Evolutionary conservation across 37 sponge, comb jelly and placozoan genomes (phyloP), one percentile per base, ranked within the genome.

Genomic region (Bolinopsis microptera): DNA sequence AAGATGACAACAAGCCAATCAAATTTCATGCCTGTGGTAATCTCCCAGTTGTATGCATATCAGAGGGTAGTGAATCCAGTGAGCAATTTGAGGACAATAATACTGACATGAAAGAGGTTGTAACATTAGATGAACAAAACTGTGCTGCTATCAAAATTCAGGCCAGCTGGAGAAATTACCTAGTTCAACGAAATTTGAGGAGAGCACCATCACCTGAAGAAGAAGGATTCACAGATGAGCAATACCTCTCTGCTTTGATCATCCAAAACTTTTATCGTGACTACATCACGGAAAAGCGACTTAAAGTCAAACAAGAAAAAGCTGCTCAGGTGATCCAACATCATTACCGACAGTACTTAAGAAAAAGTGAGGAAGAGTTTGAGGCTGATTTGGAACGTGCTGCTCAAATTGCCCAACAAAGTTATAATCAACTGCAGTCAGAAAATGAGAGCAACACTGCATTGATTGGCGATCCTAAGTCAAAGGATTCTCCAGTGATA

Each of bases 291-390:
- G 18, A 28, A 72, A 72, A 72, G 75, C 31, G 5, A n/a, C 25
- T 30, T 3, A n/a, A 24, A 72, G 31, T 23, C 5, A 72, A 24
- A 72, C 31, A 72, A 28, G 3, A 86, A 3, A 41, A 34, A 40
- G 90, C 90, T 3, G 90, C 90, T 25, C 61, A 33, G 61, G 3
- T 41, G 8, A 86, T 86, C 22, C 90, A 86, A 27, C n/a, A 39
- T 25, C 41, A 86, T 26, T 86, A 33, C 36, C 34, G 90, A 18
- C 61, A 86, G 26, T 40, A 86, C 90, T 36, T 41, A 30, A 39
- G 39, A 41, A 86, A 26, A 27, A 86, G 61, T 86, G 90, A 86
- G 24, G 90, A 86, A 40, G 61, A 86, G 24, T 41, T 41, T 39
- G 36, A 33, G 13, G 32, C 90, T 26, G 32, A 86, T 22, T 23